Evolutionary conservation across 2,888 invertebrate species (phyloP), one percentile per base, ranked within the genome.

Genomic region (Drosophila emarginata): DNA sequence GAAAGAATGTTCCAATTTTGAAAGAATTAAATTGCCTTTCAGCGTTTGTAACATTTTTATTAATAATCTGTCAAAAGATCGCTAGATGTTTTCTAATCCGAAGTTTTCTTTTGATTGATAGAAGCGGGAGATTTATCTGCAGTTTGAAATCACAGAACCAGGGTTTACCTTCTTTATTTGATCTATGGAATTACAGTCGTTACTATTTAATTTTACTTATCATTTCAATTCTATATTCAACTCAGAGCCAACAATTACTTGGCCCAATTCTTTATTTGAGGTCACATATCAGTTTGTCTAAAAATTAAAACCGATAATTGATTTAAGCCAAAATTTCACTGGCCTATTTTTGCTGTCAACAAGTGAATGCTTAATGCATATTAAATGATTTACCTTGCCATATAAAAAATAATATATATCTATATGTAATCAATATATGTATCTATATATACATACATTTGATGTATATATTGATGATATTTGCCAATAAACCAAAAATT

Each of bases 361-460:
- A 57, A 61, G 36, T 21, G 12, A 9, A 76, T 80, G 79, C 73
- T 61, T 37, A 53, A 51, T 64, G 80, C 69, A 82, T 81, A 72
- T 59, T 71, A 62, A 80, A 70, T 76, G 18, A 62, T 36, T 56
- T 53, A 65, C 65, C 74, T 76, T 79, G 80, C 52, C 67, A 61
- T 69, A 45, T 5, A 4, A 45, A 15, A 45, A 32, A 9, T 32
- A 9, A 32, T 9, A 45, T 61, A 57, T 64, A 15, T 67, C 59
- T 57, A 45, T 39, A 61, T 68, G 63, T 54, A 39, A 36, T 32
- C 12, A 45, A 45, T 21, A 45, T n/a, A n/a, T n/a, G 4, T 15
- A 52, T 37, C n/a, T 28, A 15, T 32, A 21, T 36, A 56, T 7
- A 18, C 18, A 18, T 26, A 56, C 2, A 11, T n/a, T n/a, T n/a